A percentile compares a stretch with the other conserved stretches of the same genome.
Evolutionary conservation across 2,888 invertebrate species (phyloP).

Genomic region (Aquatica leii): DNA sequence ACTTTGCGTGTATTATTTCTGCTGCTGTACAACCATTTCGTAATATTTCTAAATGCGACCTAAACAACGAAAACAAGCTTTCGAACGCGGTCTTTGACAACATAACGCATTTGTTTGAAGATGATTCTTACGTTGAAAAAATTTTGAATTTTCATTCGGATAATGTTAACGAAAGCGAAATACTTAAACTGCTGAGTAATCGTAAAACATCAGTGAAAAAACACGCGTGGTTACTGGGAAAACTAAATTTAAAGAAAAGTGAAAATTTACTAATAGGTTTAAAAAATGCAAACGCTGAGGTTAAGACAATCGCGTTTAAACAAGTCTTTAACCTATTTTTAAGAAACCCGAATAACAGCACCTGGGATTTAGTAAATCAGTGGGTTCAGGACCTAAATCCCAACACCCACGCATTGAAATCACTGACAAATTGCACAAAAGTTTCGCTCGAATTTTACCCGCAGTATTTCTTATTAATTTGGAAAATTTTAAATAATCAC

Average conservation of each 20-base stretch:
- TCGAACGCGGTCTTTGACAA: neutral
- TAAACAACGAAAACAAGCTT: constrained; percentile 4
- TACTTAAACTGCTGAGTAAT: constrained; percentile 11
- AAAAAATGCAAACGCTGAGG: constrained; percentile 16
- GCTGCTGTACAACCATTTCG: no score
- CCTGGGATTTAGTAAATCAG: constrained; percentile 20
- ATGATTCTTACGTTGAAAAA: no score
- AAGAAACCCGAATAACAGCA: constrained; percentile 16
- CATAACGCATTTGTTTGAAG: no score
- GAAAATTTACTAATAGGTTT: constrained; percentile 2
- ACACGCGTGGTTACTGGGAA: constrained; percentile 27
- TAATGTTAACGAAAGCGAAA: constrained; percentile 24
- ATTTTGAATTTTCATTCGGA: neutral
- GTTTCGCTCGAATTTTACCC: constrained; percentile 6
- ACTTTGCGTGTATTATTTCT: no score
- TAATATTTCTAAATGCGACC: neutral
- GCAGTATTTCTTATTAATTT: constrained; percentile 17
- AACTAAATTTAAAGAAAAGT: constrained; percentile 5
- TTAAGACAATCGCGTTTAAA: constrained; percentile 23
- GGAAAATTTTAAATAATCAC: constrained; percentile 18
- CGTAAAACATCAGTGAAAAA: constrained; percentile 29
- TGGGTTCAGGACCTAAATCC: no score
- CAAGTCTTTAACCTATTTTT: constrained; percentile 19
- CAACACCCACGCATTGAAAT: no score
- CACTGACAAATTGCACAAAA: constrained; percentile 18